Base-by-base conservation (phyloP, 2,113 vertebrate genomes). In the Syngnathus scovelli region DNA sequence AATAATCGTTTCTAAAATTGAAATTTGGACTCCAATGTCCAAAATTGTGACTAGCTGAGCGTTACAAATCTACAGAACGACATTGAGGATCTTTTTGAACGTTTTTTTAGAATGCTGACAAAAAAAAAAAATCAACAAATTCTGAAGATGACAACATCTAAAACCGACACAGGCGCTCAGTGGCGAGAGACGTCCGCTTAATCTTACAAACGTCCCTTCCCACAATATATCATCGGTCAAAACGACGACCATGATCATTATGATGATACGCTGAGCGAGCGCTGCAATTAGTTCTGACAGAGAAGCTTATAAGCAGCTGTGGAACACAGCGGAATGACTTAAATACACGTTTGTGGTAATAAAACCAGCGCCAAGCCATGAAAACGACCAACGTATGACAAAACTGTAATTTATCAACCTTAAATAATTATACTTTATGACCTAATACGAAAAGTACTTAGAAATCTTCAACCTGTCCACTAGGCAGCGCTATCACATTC, bases 211-310 rank as follows among this genome's bases (percentile, higher is more conserved):
- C 41, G 66, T 61, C 66, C 69, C 77, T 91, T 90, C 87, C 83
- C 87, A 88, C 86, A 81, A 85, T 89, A 87, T 78, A 87, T 92
- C 85, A 84, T 81, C 66, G 64, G 83, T 15, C 54, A 33, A 15
- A 7, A 58, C 27, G 33, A 58, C 27, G 55, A 58, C 0, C 27
- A 55, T 27, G 71, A 67, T 46, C 65, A 56, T 3, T 60, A 46
- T 79, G 83, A 88, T 77, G 79, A 65, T 76, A 66, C 74, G 70
- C 67, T 85, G 76, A 73, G 19, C 16, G 80, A 77, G 68, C 21
- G 12, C 78, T 71, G 68, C 76, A 82, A 89, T 88, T 85, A 85
- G 84, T 83, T 79, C 62, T 85, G 71, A 86, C 72, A 70, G 79
- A 75, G 65, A 56, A 90, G 87, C 90, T 90, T 88, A 90, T 18